phyloP scores from a whole-genome alignment of 1,140 invertebrate genomes.

The Drosophila kikkawai region DNA sequence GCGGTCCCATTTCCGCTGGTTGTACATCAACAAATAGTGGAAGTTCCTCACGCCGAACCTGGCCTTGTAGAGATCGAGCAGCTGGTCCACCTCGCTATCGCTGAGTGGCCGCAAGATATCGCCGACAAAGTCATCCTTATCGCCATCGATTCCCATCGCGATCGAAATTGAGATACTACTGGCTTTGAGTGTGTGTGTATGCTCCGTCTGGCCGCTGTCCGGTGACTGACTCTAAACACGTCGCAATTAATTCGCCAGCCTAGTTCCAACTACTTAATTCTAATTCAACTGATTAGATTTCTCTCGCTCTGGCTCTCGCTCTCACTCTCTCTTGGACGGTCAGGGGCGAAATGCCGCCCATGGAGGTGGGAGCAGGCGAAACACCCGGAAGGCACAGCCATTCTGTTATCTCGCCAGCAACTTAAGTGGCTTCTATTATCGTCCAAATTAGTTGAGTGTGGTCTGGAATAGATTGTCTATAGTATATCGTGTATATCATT shows the following conservation, averaged over 20 bases:
- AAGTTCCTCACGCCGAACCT: conserved; percentile 65
- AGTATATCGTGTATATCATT: not conserved
- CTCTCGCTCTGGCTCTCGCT: conserved; percentile 5
- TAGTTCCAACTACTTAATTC: conserved; percentile 48
- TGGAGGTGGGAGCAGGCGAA: not conserved
- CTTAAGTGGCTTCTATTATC: conserved; percentile 8
- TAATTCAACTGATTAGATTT: conserved; percentile 70
- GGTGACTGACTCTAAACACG: conserved; percentile 22
- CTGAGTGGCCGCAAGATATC: conserved; percentile 72
- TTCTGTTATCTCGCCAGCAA: not conserved
- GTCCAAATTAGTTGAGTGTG: conserved; percentile 10
- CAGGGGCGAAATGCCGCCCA: not conserved
- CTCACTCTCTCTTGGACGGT: not conserved
- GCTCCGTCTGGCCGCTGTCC: conserved; percentile 1
- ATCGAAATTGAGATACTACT: not conserved
- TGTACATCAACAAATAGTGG: conserved; percentile 74
- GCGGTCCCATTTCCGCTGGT: conserved; percentile 74
- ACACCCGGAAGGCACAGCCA: conserved; percentile 9
- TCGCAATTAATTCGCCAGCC: conserved; percentile 8
- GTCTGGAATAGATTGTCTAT: not conserved
- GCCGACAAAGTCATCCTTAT: conserved; percentile 39
- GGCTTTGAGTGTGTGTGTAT: conserved; percentile 1
- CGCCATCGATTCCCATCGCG: conserved; percentile 43
- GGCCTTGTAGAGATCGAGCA: conserved; percentile 58
- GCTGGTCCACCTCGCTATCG: conserved; percentile 66